phyloP scores from a whole-genome alignment of 2,797 vertebrate genomes.

The Benthosema pterotum region DNA sequence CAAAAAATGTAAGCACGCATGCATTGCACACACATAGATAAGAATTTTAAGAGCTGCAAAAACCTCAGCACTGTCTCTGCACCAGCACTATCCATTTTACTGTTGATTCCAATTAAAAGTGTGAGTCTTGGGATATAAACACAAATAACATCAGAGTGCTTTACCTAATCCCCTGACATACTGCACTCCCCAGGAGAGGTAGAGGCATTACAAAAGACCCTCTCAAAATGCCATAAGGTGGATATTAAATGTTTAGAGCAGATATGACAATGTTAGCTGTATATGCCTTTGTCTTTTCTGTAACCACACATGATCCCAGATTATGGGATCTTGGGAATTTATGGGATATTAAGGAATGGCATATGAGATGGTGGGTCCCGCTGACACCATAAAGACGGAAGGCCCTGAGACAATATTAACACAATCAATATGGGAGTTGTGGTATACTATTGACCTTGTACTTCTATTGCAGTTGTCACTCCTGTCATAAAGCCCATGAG shows the following conservation, averaged over 20 bases:
- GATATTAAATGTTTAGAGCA: constrained; percentile 55
- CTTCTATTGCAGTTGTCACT: background rate
- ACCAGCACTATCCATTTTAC: background rate
- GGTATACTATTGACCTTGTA: constrained; percentile 10
- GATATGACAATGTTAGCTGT: constrained; percentile 57
- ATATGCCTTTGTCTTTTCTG: constrained; percentile 40
- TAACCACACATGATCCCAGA: constrained; percentile 65
- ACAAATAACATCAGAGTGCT: constrained; percentile 61
- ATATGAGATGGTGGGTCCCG: constrained; percentile 42
- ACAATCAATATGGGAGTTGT: constrained; percentile 15
- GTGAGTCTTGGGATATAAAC: constrained; percentile 50
- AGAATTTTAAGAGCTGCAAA: background rate
- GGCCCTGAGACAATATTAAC: constrained; percentile 47
- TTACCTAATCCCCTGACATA: constrained; percentile 61
- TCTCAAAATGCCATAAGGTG: constrained; percentile 57
- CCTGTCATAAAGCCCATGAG: constrained; percentile 9
- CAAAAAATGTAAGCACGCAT: no score
- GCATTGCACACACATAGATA: no score
- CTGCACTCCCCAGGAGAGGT: constrained; percentile 62
- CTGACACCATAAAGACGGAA: constrained; percentile 52
- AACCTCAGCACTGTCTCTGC: no score
- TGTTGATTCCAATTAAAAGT: background rate
- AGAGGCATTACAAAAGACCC: constrained; percentile 40
- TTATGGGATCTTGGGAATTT: constrained; percentile 60
- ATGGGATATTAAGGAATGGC: constrained; percentile 54